Base-by-base conservation (phyloP, 2,797 vertebrate species). In the Gallinago nigripennis region DNA sequence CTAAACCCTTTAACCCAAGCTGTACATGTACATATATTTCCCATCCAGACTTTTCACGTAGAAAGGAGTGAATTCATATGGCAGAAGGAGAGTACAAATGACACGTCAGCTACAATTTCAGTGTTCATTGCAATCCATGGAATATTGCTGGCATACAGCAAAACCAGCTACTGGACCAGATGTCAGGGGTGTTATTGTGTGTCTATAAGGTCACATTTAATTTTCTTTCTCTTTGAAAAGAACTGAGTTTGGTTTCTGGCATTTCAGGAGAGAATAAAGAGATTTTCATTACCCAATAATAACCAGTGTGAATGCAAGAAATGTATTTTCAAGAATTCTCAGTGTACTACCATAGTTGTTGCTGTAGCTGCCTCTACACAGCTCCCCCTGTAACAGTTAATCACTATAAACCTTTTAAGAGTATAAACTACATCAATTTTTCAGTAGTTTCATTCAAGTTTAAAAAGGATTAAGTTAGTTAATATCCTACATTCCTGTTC, bases 81-180 rank as follows among this genome's bases (percentile, higher is more conserved):
- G 15, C 53, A 94, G 75, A 75, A 90, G 39, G 39, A 94, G 19
- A 92, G 64, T 86, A 77, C 45, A 94, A 88, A 94, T 86, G 60
- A 66, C 33, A 73, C 9, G 24, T 84, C 45, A 6, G 75, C 90
- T 88, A 63, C 71, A 82, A 78, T 95, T 94, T 80, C 83, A 65
- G 30, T 51, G 50, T 66, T 92, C 81, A 23, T 21, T 82, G 37
- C 53, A 72, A 37, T 28, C 65, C 12, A 6, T 68, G 64, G 73
- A 95, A 87, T 53, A 82, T 57, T 54, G 37, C 43, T 92, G 75
- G 60, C 60, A 41, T 43, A 66, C 33, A 70, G 66, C 39, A 94
- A 82, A 88, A 82, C 28, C 53, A 77, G 81, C 63, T 66, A 70
- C 53, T 85, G 68, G 68, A 88, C 45, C 41, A 93, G 75, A 46